Evolutionary conservation across 2,113 vertebrate species (phyloP).

Genomic region (Caranx melampygus): DNA sequence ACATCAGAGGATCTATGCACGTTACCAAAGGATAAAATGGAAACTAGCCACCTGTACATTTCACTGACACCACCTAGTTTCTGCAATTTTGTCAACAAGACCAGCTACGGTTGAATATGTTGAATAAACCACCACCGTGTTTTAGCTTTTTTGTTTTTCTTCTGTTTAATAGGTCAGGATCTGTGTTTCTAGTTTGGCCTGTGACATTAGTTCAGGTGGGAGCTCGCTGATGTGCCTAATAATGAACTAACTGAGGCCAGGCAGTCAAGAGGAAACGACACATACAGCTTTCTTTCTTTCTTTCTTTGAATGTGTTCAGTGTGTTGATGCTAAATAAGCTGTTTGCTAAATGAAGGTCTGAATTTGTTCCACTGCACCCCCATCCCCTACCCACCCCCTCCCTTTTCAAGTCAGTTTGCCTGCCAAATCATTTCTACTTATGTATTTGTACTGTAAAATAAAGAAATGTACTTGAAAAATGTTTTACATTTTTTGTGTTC

Average conservation of each 20-base stretch:
- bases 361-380: slow-evolving; percentile 1
- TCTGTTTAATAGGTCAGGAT: slow-evolving; percentile 43
- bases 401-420: slow-evolving; percentile 44
- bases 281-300: neutral
- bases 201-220: slow-evolving; percentile 63
- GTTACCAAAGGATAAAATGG: slow-evolving; percentile 3
- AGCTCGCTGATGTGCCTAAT: slow-evolving; percentile 35
- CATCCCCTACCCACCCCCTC: too few species aligned
- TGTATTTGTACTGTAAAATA: slow-evolving; percentile 71
- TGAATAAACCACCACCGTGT: slow-evolving; percentile 3
- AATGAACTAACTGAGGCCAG: slow-evolving; percentile 61
- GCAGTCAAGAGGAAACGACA: neutral
- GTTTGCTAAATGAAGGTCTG: slow-evolving; percentile 17
- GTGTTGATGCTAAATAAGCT: slow-evolving; percentile 29
- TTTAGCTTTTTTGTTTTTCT: neutral
- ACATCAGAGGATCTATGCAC: slow-evolving; percentile 16
- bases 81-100: slow-evolving; percentile 8
- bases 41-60: slow-evolving; percentile 2
- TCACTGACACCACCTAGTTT: neutral
- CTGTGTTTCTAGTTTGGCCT: slow-evolving; percentile 45
- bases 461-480: slow-evolving; percentile 58
- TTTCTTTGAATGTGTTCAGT: slow-evolving; percentile 5
- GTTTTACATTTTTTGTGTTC: neutral
- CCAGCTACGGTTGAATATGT: slow-evolving; percentile 18
- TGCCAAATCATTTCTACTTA: slow-evolving; percentile 76